A percentile compares a stretch with the other conserved stretches of the same genome.
Evolutionary conservation across 2,113 vertebrate species (phyloP).

Genomic region (Centropus unirufus): DNA sequence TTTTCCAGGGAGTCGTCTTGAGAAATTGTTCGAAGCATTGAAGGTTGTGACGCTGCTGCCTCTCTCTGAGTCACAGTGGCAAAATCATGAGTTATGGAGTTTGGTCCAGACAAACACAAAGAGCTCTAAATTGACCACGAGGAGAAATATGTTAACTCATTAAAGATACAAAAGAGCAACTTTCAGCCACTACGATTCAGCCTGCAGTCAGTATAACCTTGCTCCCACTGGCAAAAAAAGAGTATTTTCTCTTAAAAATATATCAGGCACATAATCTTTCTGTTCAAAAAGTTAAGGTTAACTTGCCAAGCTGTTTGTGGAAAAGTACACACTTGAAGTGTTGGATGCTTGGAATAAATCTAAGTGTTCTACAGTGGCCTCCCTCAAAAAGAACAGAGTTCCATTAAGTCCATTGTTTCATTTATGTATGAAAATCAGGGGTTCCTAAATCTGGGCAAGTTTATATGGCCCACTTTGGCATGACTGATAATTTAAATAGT

Average conservation of each 20-base stretch:
- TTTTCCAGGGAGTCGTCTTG: slow-evolving; percentile 86
- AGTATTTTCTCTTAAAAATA: not conserved
- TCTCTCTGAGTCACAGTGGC: slow-evolving; percentile 77
- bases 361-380: not conserved
- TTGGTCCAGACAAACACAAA: slow-evolving; percentile 83
- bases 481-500: not conserved
- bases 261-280: not conserved
- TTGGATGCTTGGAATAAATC: not conserved
- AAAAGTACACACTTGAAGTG: not conserved
- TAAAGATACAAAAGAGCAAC: not conserved
- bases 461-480: not conserved
- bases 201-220: not conserved
- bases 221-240: not conserved
- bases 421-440: not conserved
- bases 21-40: slow-evolving; percentile 81
- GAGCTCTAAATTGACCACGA: slow-evolving; percentile 80
- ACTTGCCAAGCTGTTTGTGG: not conserved
- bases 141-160: not conserved
- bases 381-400: not conserved
- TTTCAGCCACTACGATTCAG: not conserved
- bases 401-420: not conserved
- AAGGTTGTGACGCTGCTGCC: slow-evolving; percentile 56
- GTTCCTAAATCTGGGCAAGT: not conserved
- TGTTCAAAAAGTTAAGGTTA: not conserved
- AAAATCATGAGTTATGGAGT: slow-evolving; percentile 81